Evolutionary conservation across 1,140 invertebrate genomes (phyloP), one percentile per base, ranked within the genome.

Genomic region (Meloidogyne hapla): DNA sequence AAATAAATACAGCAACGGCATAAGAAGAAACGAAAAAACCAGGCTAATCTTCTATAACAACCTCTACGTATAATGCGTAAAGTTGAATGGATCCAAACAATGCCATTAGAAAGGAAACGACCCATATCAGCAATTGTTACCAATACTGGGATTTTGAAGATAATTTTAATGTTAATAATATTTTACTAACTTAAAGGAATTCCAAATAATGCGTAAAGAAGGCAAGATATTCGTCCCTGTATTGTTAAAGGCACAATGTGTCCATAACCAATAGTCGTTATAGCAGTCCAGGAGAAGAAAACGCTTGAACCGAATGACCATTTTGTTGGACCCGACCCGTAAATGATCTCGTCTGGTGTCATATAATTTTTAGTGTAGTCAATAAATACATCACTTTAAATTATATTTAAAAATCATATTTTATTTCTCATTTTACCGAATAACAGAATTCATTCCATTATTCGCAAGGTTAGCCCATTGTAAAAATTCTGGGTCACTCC

Each of bases 91-190:
- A 86, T 68, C 82, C 82, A 84, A 66, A 86, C 84, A 28, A 63
- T 73, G 18, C 23, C 78, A 84, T 85, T 80, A 66, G 84, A 87
- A 23, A 86, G 76, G 77, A 86, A 86, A 64, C 85, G 74, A 5
- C 89, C 89, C 75, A 90, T 88, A 83, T 89, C 89, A 12, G 90
- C 89, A 61, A 90, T 86, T 69, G 88, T 90, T n/a, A 90, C 82
- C 61, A 90, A 81, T 87, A 90, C 71, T 73, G 23, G 9, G 56
- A 89, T 1, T 89, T 78, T 6, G 88, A 88, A 63, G 89, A 89
- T 10, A n/a, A 89, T 77, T 9, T 87, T 78, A 89, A 90, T 10
- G 87, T 87, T 15, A 89, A 88, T 72, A 87, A 2, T 88, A 18
- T 33, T 33, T 33, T 33, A 73, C 56, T 18, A 61, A 73, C 71